Base-by-base conservation (phyloP, 1,140 invertebrate species). In the Drosophila bocqueti region DNA sequence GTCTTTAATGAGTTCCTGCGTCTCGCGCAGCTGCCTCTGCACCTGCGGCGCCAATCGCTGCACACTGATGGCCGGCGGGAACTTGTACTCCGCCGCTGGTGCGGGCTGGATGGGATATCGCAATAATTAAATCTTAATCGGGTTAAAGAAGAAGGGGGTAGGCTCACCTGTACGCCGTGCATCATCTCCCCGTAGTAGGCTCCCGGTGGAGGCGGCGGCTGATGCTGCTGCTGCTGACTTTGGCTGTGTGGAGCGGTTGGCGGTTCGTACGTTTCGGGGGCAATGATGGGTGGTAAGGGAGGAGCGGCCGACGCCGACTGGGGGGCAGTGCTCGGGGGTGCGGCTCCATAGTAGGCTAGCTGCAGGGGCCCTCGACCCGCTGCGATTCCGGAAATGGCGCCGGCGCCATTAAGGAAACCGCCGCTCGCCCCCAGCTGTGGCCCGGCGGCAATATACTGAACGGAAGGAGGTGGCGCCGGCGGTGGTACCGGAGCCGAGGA, bases 1-100 rank as follows among this genome's bases (percentile, higher is more conserved):
- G 84, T 92, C 92, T 90, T 93, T 93, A 80, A 93, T 93, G 60
- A 93, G 85, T 92, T 93, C 92, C 85, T 93, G 92, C 61, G 92
- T 93, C 89, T 93, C 92, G 34, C 92, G 90, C 73, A 93, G 52
- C 76, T 93, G 92, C 54, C 92, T 80, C 79, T 93, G 92, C 62
- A 93, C 92, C 61, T 93, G 92, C 7, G 92, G 92, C 52, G 92
- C 92, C 81, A 93, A 63, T 59, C 92, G 79, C 64, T 93, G 92
- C 60, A 93, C 92, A 61, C 92, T 93, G 21, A 93, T 93, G 65
- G 92, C 90, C 50, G 92, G 90, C 59, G 92, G 92, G 85, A 93
- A 93, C 68, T 92, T 87, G 47, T 93, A 93, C 76, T 93, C 92
- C 67, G 91, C 78, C 40, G 92, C 73, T 40, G 92, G 75, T 57